These are phyloP conservation scores for Microctenopoma stevenorrisi DNA, from an alignment of 2,797 vertebrate species.

Conservation along the genomic window DNA sequence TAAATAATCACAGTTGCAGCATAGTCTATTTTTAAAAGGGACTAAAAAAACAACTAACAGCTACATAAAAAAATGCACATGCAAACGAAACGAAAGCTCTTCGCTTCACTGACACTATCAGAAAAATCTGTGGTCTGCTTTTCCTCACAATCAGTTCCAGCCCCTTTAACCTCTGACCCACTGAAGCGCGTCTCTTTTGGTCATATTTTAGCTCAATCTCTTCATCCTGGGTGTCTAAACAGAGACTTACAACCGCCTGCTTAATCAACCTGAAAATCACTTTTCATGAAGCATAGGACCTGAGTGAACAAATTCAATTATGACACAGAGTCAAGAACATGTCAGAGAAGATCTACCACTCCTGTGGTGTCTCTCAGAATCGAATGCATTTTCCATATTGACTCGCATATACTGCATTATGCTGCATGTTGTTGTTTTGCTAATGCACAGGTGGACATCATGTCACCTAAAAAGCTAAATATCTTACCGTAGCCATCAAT, in stretches of 20 bases:
- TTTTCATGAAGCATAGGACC: slow-evolving; percentile 19
- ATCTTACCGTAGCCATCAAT: neutral
- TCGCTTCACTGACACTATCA: neutral
- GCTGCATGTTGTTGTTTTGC: neutral
- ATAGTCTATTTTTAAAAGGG: neutral
- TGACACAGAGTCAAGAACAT: slow-evolving; percentile 30
- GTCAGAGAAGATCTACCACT: slow-evolving; percentile 18
- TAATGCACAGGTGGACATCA: neutral
- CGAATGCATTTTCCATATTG: slow-evolving; percentile 16
- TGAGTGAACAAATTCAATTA: slow-evolving; percentile 45
- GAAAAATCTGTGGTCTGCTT: slow-evolving; percentile 24
- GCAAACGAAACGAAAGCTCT: neutral
- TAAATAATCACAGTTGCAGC: neutral
- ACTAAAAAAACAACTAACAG: neutral
- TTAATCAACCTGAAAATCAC: slow-evolving; percentile 63
- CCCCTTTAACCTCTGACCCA: slow-evolving; percentile 47
- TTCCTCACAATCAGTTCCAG: slow-evolving; percentile 30
- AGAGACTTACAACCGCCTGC: slow-evolving; percentile 59
- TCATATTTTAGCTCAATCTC: slow-evolving; percentile 11
- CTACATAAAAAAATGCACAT: neutral
- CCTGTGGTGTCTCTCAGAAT: slow-evolving; percentile 16
- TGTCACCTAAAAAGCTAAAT: neutral
- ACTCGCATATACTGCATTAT: slow-evolving; percentile 8
- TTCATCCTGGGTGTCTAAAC: slow-evolving; percentile 35
- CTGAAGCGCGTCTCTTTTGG: neutral